phyloP scores from a whole-genome alignment of 1,140 invertebrate genomes.

The Rhagoletis pomonella region DNA sequence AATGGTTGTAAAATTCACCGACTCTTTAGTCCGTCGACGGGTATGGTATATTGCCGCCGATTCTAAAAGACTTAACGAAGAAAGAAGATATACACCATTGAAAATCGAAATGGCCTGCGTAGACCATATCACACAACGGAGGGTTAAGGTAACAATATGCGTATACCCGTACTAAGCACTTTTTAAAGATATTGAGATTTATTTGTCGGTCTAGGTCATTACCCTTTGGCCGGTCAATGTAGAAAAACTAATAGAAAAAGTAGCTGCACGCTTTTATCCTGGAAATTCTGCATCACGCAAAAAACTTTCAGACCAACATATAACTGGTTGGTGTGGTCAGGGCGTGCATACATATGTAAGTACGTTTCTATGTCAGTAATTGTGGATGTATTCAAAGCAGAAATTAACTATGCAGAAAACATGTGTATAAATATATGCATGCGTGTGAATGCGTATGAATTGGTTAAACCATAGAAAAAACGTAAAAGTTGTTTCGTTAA shows the following conservation, averaged over 20 bases:
- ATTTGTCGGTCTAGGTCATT: constrained; percentile 16
- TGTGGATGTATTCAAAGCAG: neutral
- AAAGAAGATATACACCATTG: no score
- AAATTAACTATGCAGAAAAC: no score
- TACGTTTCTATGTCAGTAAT: neutral
- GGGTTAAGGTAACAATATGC: neutral
- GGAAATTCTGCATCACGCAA: neutral
- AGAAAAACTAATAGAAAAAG: neutral
- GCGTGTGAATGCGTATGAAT: neutral
- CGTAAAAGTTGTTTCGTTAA: neutral
- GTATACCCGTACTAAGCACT: neutral
- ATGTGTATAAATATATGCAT: neutral
- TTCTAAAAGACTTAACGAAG: no score
- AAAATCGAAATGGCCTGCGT: no score
- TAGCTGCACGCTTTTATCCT: neutral
- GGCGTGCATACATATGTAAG: neutral
- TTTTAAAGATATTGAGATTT: neutral
- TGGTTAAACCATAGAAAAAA: neutral
- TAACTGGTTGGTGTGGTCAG: neutral
- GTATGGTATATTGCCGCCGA: no score
- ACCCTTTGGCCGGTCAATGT: neutral
- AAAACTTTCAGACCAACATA: constrained; percentile 15
- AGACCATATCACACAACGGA: no score
- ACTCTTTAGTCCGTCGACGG: no score
- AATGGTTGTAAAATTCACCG: no score